phyloP scores from a whole-genome alignment of 2,797 vertebrate genomes.

The Merluccius polli region DNA sequence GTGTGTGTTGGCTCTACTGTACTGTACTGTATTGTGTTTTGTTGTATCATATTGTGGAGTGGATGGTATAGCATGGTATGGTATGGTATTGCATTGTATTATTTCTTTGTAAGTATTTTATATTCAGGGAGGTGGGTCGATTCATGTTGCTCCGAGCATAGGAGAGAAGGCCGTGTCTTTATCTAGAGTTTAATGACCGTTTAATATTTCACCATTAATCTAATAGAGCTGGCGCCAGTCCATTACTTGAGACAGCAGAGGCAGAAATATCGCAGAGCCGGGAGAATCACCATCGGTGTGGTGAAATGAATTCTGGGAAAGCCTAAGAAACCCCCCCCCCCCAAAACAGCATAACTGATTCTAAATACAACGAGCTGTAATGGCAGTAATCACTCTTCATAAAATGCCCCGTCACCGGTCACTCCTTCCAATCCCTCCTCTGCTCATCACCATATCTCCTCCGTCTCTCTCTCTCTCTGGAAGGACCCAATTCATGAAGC shows the following conservation, averaged over 20 bases:
- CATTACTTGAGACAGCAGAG: background rate
- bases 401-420: background rate
- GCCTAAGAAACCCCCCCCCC: background rate
- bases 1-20: background rate
- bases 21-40: too few relatives aligned
- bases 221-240: conserved; percentile 2
- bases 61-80: background rate
- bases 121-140: background rate
- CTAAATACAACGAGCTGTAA: background rate
- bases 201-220: background rate
- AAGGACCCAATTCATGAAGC: conserved; percentile 14
- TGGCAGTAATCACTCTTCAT: background rate
- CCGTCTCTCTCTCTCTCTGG: background rate
- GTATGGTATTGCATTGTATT: background rate
- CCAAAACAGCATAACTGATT: background rate
- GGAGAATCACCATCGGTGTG: background rate
- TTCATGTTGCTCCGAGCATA: background rate
- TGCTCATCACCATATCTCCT: background rate
- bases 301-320: background rate
- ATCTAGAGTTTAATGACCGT: conserved; percentile 5
- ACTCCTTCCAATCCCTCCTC: background rate
- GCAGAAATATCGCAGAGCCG: background rate
- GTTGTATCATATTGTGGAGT: too few relatives aligned
- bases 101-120: background rate
- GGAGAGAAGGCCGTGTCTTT: background rate